Evolutionary conservation across 1,140 invertebrate species (phyloP), one percentile per base, ranked within the genome.

Genomic region (Drosophila teissieri): DNA sequence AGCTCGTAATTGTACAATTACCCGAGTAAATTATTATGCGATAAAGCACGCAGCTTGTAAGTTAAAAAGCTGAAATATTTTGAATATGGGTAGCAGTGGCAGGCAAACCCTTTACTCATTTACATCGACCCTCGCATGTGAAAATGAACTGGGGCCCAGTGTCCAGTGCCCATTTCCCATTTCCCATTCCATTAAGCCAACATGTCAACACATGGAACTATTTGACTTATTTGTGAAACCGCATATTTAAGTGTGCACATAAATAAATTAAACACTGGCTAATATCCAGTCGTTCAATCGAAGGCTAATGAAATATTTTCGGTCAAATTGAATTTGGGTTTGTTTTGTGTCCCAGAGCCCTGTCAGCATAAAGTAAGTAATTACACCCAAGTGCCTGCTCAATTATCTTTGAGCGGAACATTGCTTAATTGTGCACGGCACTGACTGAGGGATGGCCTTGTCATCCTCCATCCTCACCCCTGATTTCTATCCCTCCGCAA

Each of bases 331-430:
- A 86, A 88, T 89, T 77, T 64, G 49, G 68, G 40, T 78, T 83
- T 72, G 53, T 39, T 68, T 31, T 36, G 39, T 15, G 40, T 39
- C 46, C 46, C 55, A 39, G 24, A 37, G 27, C 10, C 56, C 54
- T 82, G 83, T 88, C 83, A 83, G 68, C 76, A 68, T 81, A 81
- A 91, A 91, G 73, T 91, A 91, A 91, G 89, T 91, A 91, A 91
- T 91, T 91, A 91, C 44, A 79, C 88, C 88, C 88, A 91, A 91
- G 88, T 91, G 88, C 88, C 88, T 88, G 88, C 88, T 91, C 83
- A 91, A 91, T 91, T 91, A 91, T 91, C 89, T 82, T 79, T 91
- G 48, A 78, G 64, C 78, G 73, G 57, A 75, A 60, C 64, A 90
- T 63, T 77, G 88, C 73, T 74, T 91, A 91, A 91, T 91, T 91